phyloP scores from a whole-genome alignment of 64 coral and sea anemone genomes.

The Montipora foliosa region DNA sequence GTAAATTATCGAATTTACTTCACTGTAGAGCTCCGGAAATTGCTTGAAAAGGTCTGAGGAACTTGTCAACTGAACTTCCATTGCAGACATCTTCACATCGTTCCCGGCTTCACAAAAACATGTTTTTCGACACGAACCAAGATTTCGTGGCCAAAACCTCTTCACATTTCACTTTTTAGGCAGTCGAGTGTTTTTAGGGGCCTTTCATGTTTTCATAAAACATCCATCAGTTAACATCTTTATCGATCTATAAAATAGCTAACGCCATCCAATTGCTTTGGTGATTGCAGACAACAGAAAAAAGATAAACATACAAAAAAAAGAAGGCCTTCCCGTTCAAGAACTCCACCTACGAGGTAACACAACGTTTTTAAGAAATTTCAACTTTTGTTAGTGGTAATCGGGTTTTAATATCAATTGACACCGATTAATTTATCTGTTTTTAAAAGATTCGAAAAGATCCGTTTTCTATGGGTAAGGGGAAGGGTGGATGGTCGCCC shows the following conservation, averaged over 20 bases:
- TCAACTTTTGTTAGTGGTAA: conserved; percentile 12
- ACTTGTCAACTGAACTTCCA: conserved; percentile 30
- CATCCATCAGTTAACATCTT: conserved; percentile 8
- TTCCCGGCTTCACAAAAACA: conserved; percentile 11
- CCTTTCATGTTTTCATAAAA: conserved; percentile 30
- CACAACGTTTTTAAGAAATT: neutral
- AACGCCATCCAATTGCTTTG: conserved; percentile 19
- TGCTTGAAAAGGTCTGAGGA: conserved; percentile 29
- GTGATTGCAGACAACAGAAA: conserved; percentile 12
- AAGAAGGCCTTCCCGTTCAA: conserved; percentile 7
- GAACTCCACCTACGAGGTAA: conserved; percentile 4
- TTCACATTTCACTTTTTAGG: conserved; percentile 23
- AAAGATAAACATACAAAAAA: conserved; percentile 4
- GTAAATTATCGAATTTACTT: conserved; percentile 28
- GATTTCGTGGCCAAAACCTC: conserved; percentile 12
- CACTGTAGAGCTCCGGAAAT: conserved; percentile 25
- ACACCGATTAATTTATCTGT: neutral
- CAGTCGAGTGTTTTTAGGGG: conserved; percentile 24
- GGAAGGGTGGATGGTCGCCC: conserved; percentile 10
- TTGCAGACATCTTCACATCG: conserved; percentile 22
- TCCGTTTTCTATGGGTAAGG: neutral
- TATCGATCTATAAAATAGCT: conserved; percentile 11
- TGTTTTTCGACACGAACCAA: conserved; percentile 27
- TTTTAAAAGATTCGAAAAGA: conserved; percentile 22
- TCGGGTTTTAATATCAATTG: conserved; percentile 11